Base-by-base conservation (phyloP, 92 coral and sea anemone genomes). In the Porites evermanni region DNA sequence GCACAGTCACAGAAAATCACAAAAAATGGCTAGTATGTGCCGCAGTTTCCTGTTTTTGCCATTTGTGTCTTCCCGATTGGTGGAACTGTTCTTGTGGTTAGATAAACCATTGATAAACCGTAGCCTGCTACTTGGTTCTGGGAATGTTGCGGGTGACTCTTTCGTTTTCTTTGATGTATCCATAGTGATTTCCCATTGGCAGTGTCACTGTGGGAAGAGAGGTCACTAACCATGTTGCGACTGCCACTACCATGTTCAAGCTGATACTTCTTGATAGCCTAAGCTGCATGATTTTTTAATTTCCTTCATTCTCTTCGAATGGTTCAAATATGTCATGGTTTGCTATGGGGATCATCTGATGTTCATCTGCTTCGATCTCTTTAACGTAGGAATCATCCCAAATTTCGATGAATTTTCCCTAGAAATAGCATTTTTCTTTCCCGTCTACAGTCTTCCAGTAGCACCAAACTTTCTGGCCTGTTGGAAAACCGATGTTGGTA, bases 381-480 rank as follows among this genome's bases (percentile, higher is more conserved):
- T 79, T 79, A 56, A 72, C 13, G 1, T 16, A 56, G 2, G 76
- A 53, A 52, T 84, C 23, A 21, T 77, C 82, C 73, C 88, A 75
- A 60, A 87, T 4, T 7, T 87, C 90, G 29, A 64, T 70, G 23
- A 78, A 50, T 51, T 12, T 56, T n/a, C 69, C 78, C 61, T 87
- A 65, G 60, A 87, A 87, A 47, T 78, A 87, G 8, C 12, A 23
- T n/a, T 71, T 87, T 60, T 79, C 79, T 70, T 53, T 61, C 29
- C 51, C 88, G 74, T 80, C 26, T 21, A 64, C 53, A 3, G 87
- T 88, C 32, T 88, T 73, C 85, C 80, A 88, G 71, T 88, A 80
- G 77, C 87, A 80, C 87, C 80, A 88, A 20, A 88, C 82, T 63
- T n/a, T 26, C 26, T 88, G 74, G 53, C 87, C 91, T 3, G 74